A percentile compares a stretch with the other conserved stretches of the same genome.
Conservation (phyloP, 2,113 vertebrate species). For the Nyctereutes procyonoides region DNA sequence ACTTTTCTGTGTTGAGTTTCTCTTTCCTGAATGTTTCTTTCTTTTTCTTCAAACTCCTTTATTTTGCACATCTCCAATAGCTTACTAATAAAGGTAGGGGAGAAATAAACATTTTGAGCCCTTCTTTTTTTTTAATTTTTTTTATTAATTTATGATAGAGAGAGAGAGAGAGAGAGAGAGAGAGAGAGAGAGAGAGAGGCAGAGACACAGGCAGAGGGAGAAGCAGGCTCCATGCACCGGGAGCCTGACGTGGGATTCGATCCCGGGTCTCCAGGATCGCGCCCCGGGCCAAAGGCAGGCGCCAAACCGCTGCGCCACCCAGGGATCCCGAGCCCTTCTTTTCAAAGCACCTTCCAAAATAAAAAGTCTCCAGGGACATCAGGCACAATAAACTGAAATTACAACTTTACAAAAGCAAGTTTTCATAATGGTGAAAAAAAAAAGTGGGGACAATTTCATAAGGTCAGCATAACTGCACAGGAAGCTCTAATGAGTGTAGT, state of each 20-base stretch:
- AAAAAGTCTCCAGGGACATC: neutral
- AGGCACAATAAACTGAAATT: neutral
- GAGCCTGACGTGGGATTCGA: too few species aligned
- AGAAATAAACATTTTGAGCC: neutral
- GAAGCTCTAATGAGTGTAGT: neutral
- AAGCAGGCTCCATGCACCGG: too few species aligned
- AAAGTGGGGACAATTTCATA: neutral
- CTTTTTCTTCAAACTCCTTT: neutral
- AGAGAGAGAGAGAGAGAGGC: too few species aligned
- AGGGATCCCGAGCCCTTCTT: too few species aligned
- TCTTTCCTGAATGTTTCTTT: neutral
- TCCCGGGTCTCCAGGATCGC: too few species aligned
- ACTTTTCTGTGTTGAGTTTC: neutral
- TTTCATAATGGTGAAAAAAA: neutral
- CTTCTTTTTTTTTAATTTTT: too few species aligned
- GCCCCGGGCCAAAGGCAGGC: too few species aligned
- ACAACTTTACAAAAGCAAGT: neutral
- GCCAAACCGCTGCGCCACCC: too few species aligned
- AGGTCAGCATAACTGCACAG: neutral
- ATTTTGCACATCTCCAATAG: neutral
- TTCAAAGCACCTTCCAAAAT: neutral
- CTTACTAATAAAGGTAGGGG: slow-evolving; percentile 41
- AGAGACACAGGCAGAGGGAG: too few species aligned
- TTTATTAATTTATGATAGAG: too few species aligned
- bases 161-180: too few species aligned